Evolutionary conservation across 2,113 vertebrate genomes (phyloP), one percentile per base, ranked within the genome.

Genomic region (Dromaius novaehollandiae): DNA sequence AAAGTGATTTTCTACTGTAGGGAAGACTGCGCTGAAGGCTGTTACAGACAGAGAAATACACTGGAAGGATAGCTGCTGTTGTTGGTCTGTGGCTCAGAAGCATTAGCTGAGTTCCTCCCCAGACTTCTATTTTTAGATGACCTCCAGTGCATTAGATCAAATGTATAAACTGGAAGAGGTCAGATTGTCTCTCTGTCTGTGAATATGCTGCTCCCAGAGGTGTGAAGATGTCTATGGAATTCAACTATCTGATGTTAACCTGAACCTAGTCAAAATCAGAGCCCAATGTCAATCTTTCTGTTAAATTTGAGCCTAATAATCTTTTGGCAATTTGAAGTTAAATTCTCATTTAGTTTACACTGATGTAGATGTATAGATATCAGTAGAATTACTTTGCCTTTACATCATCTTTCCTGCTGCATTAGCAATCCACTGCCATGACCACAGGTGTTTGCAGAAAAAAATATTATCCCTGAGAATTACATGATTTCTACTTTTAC

Each of bases 61-160:
- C 24, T 69, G 78, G 53, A 86, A 89, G 63, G 26, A 89, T 71
- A 94, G 58, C 63, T 87, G 84, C 78, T 95, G 92, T 86, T 91
- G 81, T 70, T 89, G 70, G 82, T 82, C 56, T 3, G 2, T 94
- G 64, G 76, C 77, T 95, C 76, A 86, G 83, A 0, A 93, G 83
- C 46, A 90, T 85, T 94, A 93, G 64, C 56, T 0, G 0, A 32
- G 63, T 87, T 85, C 36, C 48, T 60, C 71, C 92, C 44, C 66
- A 96, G 86, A 56, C 64, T 17, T 82, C 91, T 97, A 93, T 95
- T 97, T 97, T 93, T 96, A 95, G 82, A 79, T 65, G 70, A 93
- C 28, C 84, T 94, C 21, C 76, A 89, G 82, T 89, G 78, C 70
- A 50, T 91, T 89, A 92, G 94, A 96, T 88, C 81, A 96, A 93